Evolutionary conservation across 2,113 vertebrate genomes (phyloP).

Genomic region (Nymphicus hollandicus): DNA sequence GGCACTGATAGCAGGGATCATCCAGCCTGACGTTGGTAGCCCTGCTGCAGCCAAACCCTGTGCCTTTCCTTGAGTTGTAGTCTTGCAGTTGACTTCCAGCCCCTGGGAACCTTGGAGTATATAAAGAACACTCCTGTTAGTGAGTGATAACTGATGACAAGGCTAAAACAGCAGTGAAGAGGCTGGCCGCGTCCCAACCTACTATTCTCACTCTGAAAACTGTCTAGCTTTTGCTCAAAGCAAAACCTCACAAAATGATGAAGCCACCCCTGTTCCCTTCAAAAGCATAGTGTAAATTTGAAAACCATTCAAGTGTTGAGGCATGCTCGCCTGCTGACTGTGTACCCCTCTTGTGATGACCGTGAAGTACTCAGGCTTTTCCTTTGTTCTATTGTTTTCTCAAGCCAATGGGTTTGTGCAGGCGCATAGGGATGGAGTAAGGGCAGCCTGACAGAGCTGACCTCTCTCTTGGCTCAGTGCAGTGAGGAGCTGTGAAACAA

Average conservation of each 20-base stretch:
- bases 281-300: background rate
- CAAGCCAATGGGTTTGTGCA: constrained; percentile 3
- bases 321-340: background rate
- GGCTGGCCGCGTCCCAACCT: background rate
- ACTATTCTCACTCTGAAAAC: background rate
- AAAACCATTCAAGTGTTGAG: background rate
- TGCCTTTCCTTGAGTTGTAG: background rate
- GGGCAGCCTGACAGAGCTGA: constrained; percentile 5
- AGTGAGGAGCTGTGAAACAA: background rate
- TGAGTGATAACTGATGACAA: background rate
- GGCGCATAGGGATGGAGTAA: background rate
- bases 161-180: background rate
- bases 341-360: accelerated
- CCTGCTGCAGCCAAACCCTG: background rate
- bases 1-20: background rate
- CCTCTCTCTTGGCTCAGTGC: background rate
- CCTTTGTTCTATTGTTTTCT: constrained; percentile 67
- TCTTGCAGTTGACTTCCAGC: background rate
- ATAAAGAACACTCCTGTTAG: background rate
- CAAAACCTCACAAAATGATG: background rate
- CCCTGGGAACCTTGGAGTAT: background rate
- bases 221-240: background rate
- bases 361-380: background rate
- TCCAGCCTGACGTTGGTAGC: background rate
- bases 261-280: background rate